A percentile compares a stretch with the other conserved stretches of the same genome.
phyloP scores from a whole-genome alignment of 2,888 invertebrate genomes.

The Acanthosepion pharaonis region DNA sequence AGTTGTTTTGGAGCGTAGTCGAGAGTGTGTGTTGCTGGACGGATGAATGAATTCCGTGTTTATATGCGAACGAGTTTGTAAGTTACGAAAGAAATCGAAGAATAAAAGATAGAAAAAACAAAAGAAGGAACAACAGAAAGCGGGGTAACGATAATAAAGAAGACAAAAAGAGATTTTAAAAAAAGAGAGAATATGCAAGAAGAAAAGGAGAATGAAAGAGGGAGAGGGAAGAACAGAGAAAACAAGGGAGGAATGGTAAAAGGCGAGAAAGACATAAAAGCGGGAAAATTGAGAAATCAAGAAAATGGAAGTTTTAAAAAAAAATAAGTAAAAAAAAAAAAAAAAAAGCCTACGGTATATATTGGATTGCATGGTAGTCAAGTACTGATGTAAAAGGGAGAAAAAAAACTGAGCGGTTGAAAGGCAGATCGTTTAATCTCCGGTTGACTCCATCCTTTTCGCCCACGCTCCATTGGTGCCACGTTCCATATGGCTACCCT shows the following conservation, averaged over 20 bases:
- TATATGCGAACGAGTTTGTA: background rate
- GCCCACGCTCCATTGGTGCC: slow-evolving; percentile 33
- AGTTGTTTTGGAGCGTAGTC: background rate
- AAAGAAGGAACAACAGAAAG: background rate
- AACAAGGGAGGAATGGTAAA: too few relatives aligned
- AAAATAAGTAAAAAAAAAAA: too few relatives aligned
- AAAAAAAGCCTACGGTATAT: background rate
- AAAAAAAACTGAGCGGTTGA: background rate
- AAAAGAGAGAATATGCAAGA: too few relatives aligned
- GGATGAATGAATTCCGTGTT: background rate
- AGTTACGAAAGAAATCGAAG: background rate
- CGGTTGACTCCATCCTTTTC: background rate
- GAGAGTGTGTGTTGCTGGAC: background rate
- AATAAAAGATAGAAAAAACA: background rate
- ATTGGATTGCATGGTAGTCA: background rate
- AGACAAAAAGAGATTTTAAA: too few relatives aligned
- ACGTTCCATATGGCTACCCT: slow-evolving; percentile 13
- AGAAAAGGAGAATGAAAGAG: too few relatives aligned
- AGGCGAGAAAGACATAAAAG: too few relatives aligned
- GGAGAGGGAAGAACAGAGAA: too few relatives aligned
- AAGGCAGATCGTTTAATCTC: background rate
- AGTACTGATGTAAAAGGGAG: background rate
- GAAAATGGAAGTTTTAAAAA: too few relatives aligned
- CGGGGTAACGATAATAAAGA: too few relatives aligned
- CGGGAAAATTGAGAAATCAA: too few relatives aligned